These are phyloP conservation scores for Pseudochirops cupreus DNA, from an alignment of 2,797 vertebrate species.

Conservation along the genomic window DNA sequence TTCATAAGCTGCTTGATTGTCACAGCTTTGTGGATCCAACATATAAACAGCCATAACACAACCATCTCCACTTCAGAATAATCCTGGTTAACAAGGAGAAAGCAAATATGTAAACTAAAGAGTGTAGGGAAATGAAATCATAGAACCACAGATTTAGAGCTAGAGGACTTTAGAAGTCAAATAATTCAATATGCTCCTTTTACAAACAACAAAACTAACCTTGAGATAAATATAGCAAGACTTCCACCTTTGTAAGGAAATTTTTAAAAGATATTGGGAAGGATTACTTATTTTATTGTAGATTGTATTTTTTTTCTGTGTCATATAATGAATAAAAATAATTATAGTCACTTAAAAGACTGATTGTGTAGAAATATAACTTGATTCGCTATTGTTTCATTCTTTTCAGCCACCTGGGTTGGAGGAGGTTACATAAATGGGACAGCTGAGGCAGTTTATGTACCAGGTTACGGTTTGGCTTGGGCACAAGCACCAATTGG, in stretches of 20 bases:
- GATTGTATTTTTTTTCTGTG: neutral
- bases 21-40: neutral
- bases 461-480: conserved; percentile 93
- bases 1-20: neutral
- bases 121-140: neutral
- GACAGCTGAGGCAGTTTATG: conserved; percentile 97
- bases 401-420: conserved; percentile 95
- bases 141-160: neutral
- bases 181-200: neutral
- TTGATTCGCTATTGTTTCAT: neutral
- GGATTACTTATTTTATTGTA: neutral
- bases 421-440: conserved; percentile 99
- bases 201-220: neutral
- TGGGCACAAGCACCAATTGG: conserved; percentile 99
- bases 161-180: neutral
- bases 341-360: neutral
- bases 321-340: neutral
- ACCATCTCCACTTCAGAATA: neutral
- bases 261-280: neutral
- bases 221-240: neutral
- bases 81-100: neutral
- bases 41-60: neutral
- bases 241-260: neutral
- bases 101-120: neutral
- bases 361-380: neutral